phyloP scores from a whole-genome alignment of 64 coral and sea anemone species.

The Orbicella faveolata region DNA sequence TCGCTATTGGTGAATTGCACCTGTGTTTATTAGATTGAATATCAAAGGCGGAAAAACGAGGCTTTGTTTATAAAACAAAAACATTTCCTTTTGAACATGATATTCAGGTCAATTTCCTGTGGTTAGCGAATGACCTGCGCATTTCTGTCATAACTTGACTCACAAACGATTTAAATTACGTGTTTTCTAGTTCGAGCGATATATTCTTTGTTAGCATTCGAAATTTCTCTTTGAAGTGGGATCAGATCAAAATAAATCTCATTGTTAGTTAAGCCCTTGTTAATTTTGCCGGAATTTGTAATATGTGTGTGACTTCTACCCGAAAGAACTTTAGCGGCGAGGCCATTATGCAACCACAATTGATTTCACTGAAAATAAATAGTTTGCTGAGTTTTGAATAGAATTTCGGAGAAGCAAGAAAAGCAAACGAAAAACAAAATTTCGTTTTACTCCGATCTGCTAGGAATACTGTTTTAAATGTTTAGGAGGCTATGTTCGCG shows the following conservation, averaged over 20 bases:
- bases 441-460: too few relatives aligned
- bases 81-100: neutral
- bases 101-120: neutral
- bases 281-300: neutral
- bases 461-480: too few relatives aligned
- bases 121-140: neutral
- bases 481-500: too few relatives aligned
- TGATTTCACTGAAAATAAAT: too few relatives aligned
- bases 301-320: neutral
- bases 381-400: too few relatives aligned
- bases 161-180: neutral
- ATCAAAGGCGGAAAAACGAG: neutral
- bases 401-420: too few relatives aligned
- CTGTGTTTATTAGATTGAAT: neutral
- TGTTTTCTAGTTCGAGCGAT: neutral
- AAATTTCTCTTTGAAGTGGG: neutral
- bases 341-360: neutral
- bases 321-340: neutral
- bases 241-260: too few relatives aligned
- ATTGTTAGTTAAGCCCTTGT: neutral
- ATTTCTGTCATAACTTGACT: conserved; percentile 4
- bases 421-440: too few relatives aligned
- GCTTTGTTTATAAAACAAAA: neutral
- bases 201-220: neutral
- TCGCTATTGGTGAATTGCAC: neutral